Evolutionary conservation across 1,140 invertebrate species (phyloP).

Genomic region (Nasonia longicornis): DNA sequence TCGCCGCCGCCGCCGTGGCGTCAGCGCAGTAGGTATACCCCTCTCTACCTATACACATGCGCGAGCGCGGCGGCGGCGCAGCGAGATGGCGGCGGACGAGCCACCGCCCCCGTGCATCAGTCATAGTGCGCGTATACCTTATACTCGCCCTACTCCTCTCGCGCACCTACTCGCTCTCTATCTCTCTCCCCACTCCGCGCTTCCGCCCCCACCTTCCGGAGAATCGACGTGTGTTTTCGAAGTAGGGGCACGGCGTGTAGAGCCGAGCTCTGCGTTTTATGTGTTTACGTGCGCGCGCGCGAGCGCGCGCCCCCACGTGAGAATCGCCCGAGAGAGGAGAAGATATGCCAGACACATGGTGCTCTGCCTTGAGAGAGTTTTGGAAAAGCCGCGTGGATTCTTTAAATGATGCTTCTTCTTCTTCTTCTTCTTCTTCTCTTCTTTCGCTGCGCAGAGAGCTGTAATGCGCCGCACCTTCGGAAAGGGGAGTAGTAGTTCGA

Average conservation of each 20-base stretch:
- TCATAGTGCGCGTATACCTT: not conserved
- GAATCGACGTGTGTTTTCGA: constrained; percentile 38
- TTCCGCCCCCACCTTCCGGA: not conserved
- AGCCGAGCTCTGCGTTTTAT: constrained; percentile 22
- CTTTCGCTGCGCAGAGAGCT: not conserved
- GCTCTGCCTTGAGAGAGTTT: not conserved
- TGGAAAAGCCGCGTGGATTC: constrained; percentile 17
- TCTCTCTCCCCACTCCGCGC: not conserved
- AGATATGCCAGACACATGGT: constrained; percentile 21
- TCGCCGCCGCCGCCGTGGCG: constrained; percentile 61
- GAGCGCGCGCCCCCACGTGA: constrained; percentile 34
- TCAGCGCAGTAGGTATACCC: constrained; percentile 25
- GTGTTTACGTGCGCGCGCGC: constrained; percentile 28
- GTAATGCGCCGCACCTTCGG: not conserved
- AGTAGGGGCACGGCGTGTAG: not conserved
- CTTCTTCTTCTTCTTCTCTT: not conserved
- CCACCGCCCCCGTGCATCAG: not conserved
- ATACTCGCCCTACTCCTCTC: not conserved
- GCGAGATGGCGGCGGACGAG: constrained; percentile 7
- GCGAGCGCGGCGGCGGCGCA: not conserved
- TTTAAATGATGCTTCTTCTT: constrained; percentile 10
- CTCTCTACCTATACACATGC: constrained; percentile 18
- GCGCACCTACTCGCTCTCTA: too few species aligned
- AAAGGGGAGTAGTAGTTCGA: not conserved
- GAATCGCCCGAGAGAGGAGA: constrained; percentile 8